Evolutionary conservation across 2,113 vertebrate genomes (phyloP), one percentile per base, ranked within the genome.

Genomic region (Corythaixoides concolor): DNA sequence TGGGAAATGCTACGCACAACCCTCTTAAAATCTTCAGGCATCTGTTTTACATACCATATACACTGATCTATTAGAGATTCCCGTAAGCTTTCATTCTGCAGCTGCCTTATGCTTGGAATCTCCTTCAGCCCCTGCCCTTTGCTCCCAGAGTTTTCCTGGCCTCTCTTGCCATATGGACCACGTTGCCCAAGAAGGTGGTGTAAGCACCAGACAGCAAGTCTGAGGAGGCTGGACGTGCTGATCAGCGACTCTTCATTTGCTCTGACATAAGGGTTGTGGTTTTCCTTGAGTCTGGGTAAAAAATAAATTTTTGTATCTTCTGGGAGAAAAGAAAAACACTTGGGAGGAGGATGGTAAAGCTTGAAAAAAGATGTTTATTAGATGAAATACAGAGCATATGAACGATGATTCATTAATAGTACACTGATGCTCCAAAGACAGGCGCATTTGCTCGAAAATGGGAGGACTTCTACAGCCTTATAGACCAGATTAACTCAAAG

Each of bases 11-110:
- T 91, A 1, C 70, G 41, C 75, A 89, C 83, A 89, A 50, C 68
- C 22, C 39, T 94, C 58, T 81, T 86, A 73, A 85, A 87, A 93
- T 90, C 53, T 77, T 82, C 22, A 89, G 93, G 83, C 82, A 90
- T 95, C 83, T 90, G 47, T 77, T 95, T 96, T 75, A 49, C 74
- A 75, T 93, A 84, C 59, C 27, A 16, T 67, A 5, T 93, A 66
- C 83, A 83, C 47, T 5, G 2, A 21, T 66, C 85, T 82, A 86
- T 60, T 64, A 62, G 89, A 76, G 85, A 60, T 94, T 91, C 74
- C 8, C 0, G 3, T 84, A 87, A 85, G 20, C 52, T 87, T 94
- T 95, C 35, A 37, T 89, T 94, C 79, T 94, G 50, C 88, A 96
- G 79, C 74, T 94, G 83, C 68, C 52, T 85, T 90, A 37, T 41